Conservation (phyloP, 2,888 invertebrate genomes). For the Sinotaia quadrata region DNA sequence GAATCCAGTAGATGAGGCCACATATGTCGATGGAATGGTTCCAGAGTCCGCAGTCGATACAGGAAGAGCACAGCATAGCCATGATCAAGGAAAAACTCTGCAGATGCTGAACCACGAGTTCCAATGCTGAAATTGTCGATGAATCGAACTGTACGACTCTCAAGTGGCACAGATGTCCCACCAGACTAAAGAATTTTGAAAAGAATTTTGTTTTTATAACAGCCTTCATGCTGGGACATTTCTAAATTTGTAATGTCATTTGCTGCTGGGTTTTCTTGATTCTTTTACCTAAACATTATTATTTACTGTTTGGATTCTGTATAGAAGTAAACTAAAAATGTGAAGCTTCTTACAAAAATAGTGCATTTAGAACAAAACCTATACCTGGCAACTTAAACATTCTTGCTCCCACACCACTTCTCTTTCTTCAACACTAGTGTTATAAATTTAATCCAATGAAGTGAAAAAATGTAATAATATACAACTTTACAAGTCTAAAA, state of each 20-base stretch:
- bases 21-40: slow-evolving; percentile 92
- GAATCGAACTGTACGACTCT: slow-evolving; percentile 96
- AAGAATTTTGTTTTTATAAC: too few species aligned
- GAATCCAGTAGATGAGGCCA: slow-evolving; percentile 52
- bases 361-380: too few species aligned
- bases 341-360: not conserved
- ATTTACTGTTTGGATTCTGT: not conserved
- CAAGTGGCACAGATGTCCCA: slow-evolving; percentile 96
- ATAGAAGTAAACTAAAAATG: not conserved
- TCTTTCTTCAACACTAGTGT: too few species aligned
- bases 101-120: slow-evolving; percentile 92
- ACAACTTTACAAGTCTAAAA: too few species aligned
- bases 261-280: not conserved
- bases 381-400: too few species aligned
- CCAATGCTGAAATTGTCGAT: slow-evolving; percentile 99
- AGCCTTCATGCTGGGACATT: too few species aligned
- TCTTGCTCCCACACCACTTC: too few species aligned
- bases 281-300: not conserved
- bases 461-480: too few species aligned
- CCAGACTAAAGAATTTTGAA: slow-evolving; percentile 81
- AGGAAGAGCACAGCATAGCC: slow-evolving; percentile 95
- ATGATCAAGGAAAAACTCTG: slow-evolving; percentile 88
- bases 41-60: slow-evolving; percentile 89
- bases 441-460: too few species aligned
- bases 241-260: too few species aligned